Evolutionary conservation across 2,888 invertebrate genomes (phyloP).

Genomic region (Hyalella azteca): DNA sequence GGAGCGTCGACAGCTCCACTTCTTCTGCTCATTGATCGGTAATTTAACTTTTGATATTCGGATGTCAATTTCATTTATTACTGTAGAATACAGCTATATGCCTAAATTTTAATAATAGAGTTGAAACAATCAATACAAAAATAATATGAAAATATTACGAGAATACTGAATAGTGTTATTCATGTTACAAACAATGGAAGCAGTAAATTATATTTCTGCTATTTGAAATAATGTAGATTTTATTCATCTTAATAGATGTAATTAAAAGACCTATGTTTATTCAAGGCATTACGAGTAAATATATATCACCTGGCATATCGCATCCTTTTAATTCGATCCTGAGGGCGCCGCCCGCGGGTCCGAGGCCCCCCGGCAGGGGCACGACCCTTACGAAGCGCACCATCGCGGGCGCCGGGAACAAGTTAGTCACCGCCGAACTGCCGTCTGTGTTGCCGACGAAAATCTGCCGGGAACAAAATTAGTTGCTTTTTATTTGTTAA

Average conservation of each 20-base stretch:
- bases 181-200: too few species aligned
- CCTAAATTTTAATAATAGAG: not conserved
- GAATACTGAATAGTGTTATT: too few species aligned
- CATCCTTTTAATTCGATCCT: slow-evolving; percentile 63
- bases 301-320: slow-evolving; percentile 54
- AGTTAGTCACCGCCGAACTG: slow-evolving; percentile 60
- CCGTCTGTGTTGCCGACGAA: slow-evolving; percentile 62
- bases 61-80: not conserved
- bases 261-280: not conserved
- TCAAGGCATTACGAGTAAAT: not conserved
- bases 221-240: too few species aligned
- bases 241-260: too few species aligned
- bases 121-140: too few species aligned
- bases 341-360: slow-evolving; percentile 60
- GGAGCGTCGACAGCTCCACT: not conserved
- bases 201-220: too few species aligned
- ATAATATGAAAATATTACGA: not conserved
- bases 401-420: slow-evolving; percentile 61
- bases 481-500: too few species aligned
- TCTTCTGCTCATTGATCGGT: not conserved
- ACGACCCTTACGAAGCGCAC: slow-evolving; percentile 62
- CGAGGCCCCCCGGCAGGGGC: slow-evolving; percentile 60
- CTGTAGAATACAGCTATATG: not conserved
- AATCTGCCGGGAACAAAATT: slow-evolving; percentile 59
- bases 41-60: not conserved